These are phyloP conservation scores for Holotrichia oblita DNA, from an alignment of 1,140 invertebrate genomes.

Conservation along the genomic window DNA sequence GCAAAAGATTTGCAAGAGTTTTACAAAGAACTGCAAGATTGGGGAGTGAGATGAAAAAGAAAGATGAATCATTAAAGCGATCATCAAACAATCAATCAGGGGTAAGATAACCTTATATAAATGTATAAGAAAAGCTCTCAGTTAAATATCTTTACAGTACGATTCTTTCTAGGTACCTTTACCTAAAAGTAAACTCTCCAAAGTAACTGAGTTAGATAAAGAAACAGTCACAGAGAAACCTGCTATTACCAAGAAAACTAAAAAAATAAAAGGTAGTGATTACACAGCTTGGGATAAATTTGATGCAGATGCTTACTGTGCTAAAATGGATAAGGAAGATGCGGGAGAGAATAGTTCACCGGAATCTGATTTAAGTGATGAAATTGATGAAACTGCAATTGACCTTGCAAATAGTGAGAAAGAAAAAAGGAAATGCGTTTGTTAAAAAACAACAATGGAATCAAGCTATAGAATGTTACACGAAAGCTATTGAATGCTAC, in stretches of 20 bases:
- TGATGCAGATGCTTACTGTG: constrained; percentile 80
- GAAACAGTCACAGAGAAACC: constrained; percentile 62
- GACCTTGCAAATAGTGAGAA: constrained; percentile 69
- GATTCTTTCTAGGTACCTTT: background rate
- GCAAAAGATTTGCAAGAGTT: constrained; percentile 76
- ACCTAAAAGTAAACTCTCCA: constrained; percentile 28
- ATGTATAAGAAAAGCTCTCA: background rate
- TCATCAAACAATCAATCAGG: background rate
- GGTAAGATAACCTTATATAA: background rate
- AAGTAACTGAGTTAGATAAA: background rate
- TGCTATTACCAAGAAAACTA: constrained; percentile 54
- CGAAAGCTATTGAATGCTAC: constrained; percentile 78
- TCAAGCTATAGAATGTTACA: constrained; percentile 83
- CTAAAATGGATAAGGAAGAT: constrained; percentile 71
- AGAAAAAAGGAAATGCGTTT: constrained; percentile 80
- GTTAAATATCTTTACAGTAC: background rate
- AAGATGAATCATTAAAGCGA: constrained; percentile 71
- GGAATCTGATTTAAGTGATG: constrained; percentile 62
- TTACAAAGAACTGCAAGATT: constrained; percentile 80
- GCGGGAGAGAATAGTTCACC: constrained; percentile 61
- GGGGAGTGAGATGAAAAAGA: constrained; percentile 87
- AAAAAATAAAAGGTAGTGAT: constrained; percentile 67
- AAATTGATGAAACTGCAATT: constrained; percentile 61
- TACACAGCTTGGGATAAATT: constrained; percentile 83
- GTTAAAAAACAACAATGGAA: constrained; percentile 82